Conservation (phyloP, 2,113 vertebrate species). For the Muscicapa adusta region DNA sequence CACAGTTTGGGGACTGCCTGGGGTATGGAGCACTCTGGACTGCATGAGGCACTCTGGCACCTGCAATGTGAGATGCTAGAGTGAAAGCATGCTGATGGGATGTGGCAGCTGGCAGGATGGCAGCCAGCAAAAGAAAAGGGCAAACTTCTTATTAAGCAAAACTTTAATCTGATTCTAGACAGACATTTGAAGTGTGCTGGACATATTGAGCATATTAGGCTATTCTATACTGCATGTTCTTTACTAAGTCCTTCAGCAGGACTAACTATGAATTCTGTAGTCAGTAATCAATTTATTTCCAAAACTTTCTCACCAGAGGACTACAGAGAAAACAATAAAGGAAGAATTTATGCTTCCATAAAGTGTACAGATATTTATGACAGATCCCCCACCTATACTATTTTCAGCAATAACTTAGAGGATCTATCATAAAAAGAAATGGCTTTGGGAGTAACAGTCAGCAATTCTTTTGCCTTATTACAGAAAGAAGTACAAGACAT, state of each 20-base stretch:
- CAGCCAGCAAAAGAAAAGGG: background rate
- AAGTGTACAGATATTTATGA: background rate
- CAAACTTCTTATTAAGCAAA: background rate
- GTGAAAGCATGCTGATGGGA: background rate
- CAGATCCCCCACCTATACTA: fast-evolving
- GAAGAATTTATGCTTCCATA: background rate
- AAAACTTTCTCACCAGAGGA: background rate
- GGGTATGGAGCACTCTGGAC: background rate
- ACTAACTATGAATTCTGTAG: background rate
- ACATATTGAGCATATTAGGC: background rate
- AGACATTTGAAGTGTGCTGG: background rate
- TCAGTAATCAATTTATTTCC: background rate
- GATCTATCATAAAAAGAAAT: background rate
- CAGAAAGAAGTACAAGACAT: background rate
- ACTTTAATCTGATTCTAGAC: background rate
- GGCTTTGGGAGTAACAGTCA: background rate
- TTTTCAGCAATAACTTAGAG: background rate
- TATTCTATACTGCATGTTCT: background rate
- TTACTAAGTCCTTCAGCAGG: background rate
- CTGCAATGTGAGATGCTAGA: background rate
- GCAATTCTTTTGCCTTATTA: background rate
- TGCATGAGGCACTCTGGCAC: background rate
- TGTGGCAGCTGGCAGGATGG: background rate
- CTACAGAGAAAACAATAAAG: background rate
- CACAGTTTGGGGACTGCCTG: background rate